Evolutionary conservation across 92 coral and sea anemone species (phyloP), one percentile per base, ranked within the genome.

Genomic region (Diadumene lineata): DNA sequence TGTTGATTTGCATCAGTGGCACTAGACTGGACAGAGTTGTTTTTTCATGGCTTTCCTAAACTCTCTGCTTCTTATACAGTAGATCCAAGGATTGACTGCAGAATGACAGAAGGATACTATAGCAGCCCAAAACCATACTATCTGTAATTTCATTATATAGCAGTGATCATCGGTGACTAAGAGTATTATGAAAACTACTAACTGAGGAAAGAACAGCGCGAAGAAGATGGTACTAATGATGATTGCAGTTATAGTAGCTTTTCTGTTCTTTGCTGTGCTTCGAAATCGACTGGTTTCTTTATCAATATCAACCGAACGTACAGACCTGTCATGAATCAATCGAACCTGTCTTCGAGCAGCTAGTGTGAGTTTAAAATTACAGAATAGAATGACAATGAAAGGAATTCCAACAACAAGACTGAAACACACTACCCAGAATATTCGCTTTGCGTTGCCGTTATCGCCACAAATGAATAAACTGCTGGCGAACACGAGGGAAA

Each of bases 61-160:
- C 73, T 86, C 82, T n/a, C 64, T 56, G 58, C 78, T 72, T 31
- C 91, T 32, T 11, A 76, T 73, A 43, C 83, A 84, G 44, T 86
- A 86, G 6, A 86, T 82, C 91, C 91, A 86, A 17, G 91, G 91
- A 17, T 86, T 86, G 43, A 60, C 58, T 0, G 91, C 66, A 10
- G 91, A 86, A 61, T 86, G 91, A n/a, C 60, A n/a, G 30, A 86
- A 86, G 0, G 91, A 86, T 0, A 86, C 80, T 3, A 76, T 60
- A 0, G 91, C 91, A 10, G 73, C 87, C 91, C 91, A 86, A 30
- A 66, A 1, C 87, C 91, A 86, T 8, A 64, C 81, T 19, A 70
- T 66, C 34, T 86, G 82, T 1, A 86, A 63, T 21, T 51, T 7
- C 3, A 43, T 34, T 3, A 73, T 83, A 18, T 16, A 66, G 31